Base-by-base conservation (phyloP, 2,888 invertebrate genomes). In the Ferrisia virgata region DNA sequence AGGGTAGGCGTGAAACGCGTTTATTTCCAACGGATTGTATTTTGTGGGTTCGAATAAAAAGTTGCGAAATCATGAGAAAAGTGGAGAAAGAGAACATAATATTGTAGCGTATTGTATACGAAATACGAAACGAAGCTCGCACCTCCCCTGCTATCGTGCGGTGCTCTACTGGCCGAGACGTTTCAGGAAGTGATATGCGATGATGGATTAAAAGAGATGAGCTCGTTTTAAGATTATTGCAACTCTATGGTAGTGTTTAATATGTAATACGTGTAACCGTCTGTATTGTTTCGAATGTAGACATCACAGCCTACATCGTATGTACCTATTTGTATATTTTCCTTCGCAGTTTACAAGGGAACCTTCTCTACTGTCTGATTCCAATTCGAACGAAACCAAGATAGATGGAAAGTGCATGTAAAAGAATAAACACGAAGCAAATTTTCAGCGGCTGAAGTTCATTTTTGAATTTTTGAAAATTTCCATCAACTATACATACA, bases 1-100 rank as follows among this genome's bases (percentile, higher is more conserved):
- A 64, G 58, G 58, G 58, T 64, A 64, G 58, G 58, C 28, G 58
- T 64, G 58, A 64, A 64, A 64, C 58, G 58, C 58, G 58, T 64
- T 64, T 47, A 47, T 47, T 64, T 64, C 58, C 9, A 64, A 22
- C 58, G 58, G 9, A 25, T 64, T 64, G 58, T 64, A 25, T 64
- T 64, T 64, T 64, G 58, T 64, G 58, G 58, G 28, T 28, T 64
- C 4, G 58, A n/a, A 64, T 64, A 28, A 64, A 64, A 64, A 64
- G 58, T 64, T 64, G 58, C 58, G 58, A 64, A 64, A 64, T 64
- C 58, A 28, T 64, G 58, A 25, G 58, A 64, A 64, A 64, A 64
- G 28, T 28, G 58, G 25, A 64, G 58, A 64, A 64, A 64, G 58
- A 64, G 58, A 64, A 28, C 58, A 28, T 11, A 47, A 47, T 47